A percentile compares a stretch with the other conserved stretches of the same genome.
Evolutionary conservation across 2,797 vertebrate genomes (phyloP).

Genomic region (Clarias pachynema): DNA sequence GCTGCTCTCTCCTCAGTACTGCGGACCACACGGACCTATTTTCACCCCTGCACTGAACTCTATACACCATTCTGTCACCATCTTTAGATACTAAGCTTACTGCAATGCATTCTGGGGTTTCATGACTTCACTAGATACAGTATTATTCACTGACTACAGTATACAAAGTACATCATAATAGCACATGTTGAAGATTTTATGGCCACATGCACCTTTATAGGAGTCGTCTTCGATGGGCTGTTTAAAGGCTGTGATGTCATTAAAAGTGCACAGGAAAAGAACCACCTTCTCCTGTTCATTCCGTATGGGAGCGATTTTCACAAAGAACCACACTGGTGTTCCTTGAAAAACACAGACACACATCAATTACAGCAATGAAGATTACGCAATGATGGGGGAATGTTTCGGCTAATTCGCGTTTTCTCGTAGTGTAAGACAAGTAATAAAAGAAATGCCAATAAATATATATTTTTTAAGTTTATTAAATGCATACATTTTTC

Average conservation of each 20-base stretch:
- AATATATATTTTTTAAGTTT: neutral
- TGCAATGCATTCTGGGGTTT: neutral
- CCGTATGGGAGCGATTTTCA: slow-evolving; percentile 90
- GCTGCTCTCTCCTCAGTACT: too few relatives aligned
- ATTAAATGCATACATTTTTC: slow-evolving; percentile 55
- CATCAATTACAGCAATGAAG: neutral
- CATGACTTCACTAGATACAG: neutral
- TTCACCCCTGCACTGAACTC: too few relatives aligned
- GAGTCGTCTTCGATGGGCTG: slow-evolving; percentile 91
- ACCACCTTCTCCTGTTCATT: slow-evolving; percentile 93
- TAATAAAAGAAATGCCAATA: neutral
- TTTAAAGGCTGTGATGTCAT: slow-evolving; percentile 91
- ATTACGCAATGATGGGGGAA: neutral
- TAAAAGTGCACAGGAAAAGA: slow-evolving; percentile 91
- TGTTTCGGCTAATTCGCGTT: neutral
- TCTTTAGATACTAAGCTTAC: neutral
- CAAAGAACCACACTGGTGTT: slow-evolving; percentile 92
- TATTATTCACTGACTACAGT: neutral
- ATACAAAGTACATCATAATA: neutral
- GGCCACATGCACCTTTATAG: slow-evolving; percentile 80
- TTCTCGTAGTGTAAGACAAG: neutral
- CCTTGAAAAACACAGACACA: slow-evolving; percentile 70
- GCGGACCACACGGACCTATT: too few relatives aligned
- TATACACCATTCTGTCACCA: neutral
- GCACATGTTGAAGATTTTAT: neutral